phyloP scores from a whole-genome alignment of 2,797 vertebrate genomes.

The Silurus aristotelis region DNA sequence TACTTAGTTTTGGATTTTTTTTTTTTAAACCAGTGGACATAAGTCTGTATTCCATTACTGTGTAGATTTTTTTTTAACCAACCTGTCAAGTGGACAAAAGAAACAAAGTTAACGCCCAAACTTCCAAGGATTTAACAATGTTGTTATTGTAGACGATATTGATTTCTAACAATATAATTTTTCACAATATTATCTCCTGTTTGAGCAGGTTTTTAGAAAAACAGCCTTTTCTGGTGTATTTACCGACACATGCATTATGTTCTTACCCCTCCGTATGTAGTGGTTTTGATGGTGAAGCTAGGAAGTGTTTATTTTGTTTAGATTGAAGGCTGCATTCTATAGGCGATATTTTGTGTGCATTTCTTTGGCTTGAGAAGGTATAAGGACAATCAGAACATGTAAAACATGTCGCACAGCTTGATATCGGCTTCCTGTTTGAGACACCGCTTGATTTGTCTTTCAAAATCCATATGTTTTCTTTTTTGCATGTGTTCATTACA shows the following conservation, averaged over 20 bases:
- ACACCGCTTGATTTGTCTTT: not conserved
- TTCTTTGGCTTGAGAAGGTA: conserved; percentile 58
- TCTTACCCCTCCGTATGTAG: not conserved
- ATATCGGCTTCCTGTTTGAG: not conserved
- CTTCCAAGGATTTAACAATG: not conserved
- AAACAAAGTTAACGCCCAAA: not conserved
- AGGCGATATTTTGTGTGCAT: conserved; percentile 32
- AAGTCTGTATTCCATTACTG: not conserved
- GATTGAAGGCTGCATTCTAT: not conserved
- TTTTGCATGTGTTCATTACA: not conserved
- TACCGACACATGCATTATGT: not conserved
- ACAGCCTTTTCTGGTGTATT: not conserved
- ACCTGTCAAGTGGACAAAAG: not conserved
- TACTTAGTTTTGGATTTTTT: not conserved
- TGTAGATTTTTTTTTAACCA: not conserved
- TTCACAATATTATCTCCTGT: not conserved
- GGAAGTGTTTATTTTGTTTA: no score
- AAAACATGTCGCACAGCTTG: conserved; percentile 51
- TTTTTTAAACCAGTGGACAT: no score
- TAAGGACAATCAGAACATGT: not conserved
- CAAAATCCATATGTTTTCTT: no score
- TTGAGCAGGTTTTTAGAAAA: not conserved
- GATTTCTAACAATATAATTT: not conserved
- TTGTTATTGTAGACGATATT: not conserved
- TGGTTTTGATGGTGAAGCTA: not conserved